Evolutionary conservation across 2,797 vertebrate species (phyloP).

Genomic region (Hippoglossus hippoglossus): DNA sequence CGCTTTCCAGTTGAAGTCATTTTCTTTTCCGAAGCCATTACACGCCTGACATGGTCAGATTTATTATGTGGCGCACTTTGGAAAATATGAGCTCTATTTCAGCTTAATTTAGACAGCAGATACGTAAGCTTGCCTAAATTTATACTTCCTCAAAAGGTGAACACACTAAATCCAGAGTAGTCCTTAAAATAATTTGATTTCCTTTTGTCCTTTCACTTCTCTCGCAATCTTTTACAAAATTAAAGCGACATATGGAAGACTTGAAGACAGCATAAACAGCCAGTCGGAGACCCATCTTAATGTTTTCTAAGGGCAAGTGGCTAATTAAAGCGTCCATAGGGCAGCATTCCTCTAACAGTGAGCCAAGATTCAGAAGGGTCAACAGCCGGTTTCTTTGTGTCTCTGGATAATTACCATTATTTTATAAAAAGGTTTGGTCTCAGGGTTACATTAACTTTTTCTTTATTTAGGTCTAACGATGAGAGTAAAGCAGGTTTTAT

Average conservation of each 20-base stretch:
- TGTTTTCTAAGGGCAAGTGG: slow-evolving; percentile 49
- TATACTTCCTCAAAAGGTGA: slow-evolving; percentile 59
- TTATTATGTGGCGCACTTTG: slow-evolving; percentile 43
- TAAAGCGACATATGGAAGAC: slow-evolving; percentile 5
- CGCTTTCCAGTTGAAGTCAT: slow-evolving; percentile 37
- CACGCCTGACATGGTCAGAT: slow-evolving; percentile 44
- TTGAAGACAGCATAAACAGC: slow-evolving; percentile 10
- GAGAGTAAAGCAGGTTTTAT: slow-evolving; percentile 21
- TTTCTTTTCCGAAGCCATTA: slow-evolving; percentile 57
- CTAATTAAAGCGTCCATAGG: slow-evolving; percentile 50
- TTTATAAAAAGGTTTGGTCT: slow-evolving; percentile 53
- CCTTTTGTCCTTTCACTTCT: slow-evolving; percentile 28
- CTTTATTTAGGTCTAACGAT: slow-evolving; percentile 10
- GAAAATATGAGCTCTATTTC: slow-evolving; percentile 67
- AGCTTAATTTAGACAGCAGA: slow-evolving; percentile 61
- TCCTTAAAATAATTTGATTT: slow-evolving; percentile 22
- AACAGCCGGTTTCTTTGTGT: slow-evolving; percentile 32
- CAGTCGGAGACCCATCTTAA: slow-evolving; percentile 17
- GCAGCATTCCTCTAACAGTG: slow-evolving; percentile 32
- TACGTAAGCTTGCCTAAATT: slow-evolving; percentile 52
- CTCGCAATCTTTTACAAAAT: slow-evolving; percentile 31
- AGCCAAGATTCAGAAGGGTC: slow-evolving; percentile 44
- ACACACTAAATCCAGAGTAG: slow-evolving; percentile 38
- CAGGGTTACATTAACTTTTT: slow-evolving; percentile 39
- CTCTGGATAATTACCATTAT: slow-evolving; percentile 48